These are phyloP conservation scores for Argyresthia goedartella DNA, from an alignment of 2,888 invertebrate species.

Conservation along the genomic window DNA sequence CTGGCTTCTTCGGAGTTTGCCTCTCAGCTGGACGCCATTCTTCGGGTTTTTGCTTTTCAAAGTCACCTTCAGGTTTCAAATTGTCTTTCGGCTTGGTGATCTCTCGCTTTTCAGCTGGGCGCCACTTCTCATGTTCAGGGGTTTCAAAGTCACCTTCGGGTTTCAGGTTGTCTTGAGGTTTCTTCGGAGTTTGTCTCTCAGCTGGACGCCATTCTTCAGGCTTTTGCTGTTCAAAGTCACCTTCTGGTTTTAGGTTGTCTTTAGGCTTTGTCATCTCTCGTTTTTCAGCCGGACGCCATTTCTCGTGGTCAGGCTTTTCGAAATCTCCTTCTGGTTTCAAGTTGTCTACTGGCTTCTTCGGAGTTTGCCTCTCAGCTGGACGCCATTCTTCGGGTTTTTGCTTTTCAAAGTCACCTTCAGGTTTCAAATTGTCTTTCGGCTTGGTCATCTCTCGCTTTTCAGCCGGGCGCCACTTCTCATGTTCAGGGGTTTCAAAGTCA, in stretches of 20 bases:
- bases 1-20: slow-evolving; percentile 32
- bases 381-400: slow-evolving; percentile 31
- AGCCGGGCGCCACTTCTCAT: slow-evolving; percentile 30
- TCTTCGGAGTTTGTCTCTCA: slow-evolving; percentile 56
- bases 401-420: slow-evolving; percentile 36
- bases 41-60: slow-evolving; percentile 43
- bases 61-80: slow-evolving; percentile 61
- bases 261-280: slow-evolving; percentile 30
- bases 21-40: slow-evolving; percentile 53
- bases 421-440: slow-evolving; percentile 52
- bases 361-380: slow-evolving; percentile 41
- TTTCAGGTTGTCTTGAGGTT: slow-evolving; percentile 66
- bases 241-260: slow-evolving; percentile 69
- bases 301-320: slow-evolving; percentile 34
- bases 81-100: slow-evolving; percentile 55
- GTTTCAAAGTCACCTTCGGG: slow-evolving; percentile 69
- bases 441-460: slow-evolving; percentile 43
- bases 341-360: slow-evolving; percentile 49
- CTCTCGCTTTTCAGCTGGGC: slow-evolving; percentile 42
- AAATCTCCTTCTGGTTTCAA: slow-evolving; percentile 69
- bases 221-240: slow-evolving; percentile 62
- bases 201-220: slow-evolving; percentile 48
- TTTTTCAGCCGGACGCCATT: slow-evolving; percentile 46
- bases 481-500: slow-evolving; percentile 35
- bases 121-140: slow-evolving; percentile 35